Conservation (phyloP, 2,113 vertebrate species). For the Carassius carassius region DNA sequence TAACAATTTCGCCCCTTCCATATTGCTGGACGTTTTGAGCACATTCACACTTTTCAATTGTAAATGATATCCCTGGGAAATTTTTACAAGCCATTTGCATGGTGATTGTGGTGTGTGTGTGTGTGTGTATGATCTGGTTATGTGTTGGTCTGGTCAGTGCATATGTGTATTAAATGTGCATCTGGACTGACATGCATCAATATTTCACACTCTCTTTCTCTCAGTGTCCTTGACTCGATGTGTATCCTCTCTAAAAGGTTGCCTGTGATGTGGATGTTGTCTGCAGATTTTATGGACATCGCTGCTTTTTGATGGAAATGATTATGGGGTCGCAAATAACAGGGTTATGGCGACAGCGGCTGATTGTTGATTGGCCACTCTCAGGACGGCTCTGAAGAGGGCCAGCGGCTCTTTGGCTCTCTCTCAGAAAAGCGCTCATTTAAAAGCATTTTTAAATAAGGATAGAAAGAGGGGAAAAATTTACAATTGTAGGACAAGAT, state of each 20-base stretch:
- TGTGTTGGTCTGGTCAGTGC: not conserved
- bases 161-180: not conserved
- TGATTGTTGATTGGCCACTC: slow-evolving; percentile 81
- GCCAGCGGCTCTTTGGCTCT: slow-evolving; percentile 61
- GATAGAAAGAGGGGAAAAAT: not conserved
- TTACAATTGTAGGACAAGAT: not conserved
- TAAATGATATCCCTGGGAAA: slow-evolving; percentile 2
- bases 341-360: slow-evolving; percentile 66
- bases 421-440: slow-evolving; percentile 51
- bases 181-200: not conserved
- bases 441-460: slow-evolving; percentile 19
- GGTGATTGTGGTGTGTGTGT: not conserved
- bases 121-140: not conserved
- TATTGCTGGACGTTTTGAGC: slow-evolving; percentile 15
- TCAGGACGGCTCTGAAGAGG: slow-evolving; percentile 63
- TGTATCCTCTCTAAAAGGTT: slow-evolving; percentile 60
- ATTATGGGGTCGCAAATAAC: slow-evolving; percentile 79
- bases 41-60: slow-evolving; percentile 6
- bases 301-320: slow-evolving; percentile 74
- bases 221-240: slow-evolving; percentile 38
- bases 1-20: not conserved
- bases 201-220: slow-evolving; percentile 14
- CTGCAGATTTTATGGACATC: slow-evolving; percentile 66
- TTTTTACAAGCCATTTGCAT: not conserved
- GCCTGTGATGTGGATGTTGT: slow-evolving; percentile 68